Conservation (phyloP, 1,140 invertebrate species). For the Euwallacea similis region DNA sequence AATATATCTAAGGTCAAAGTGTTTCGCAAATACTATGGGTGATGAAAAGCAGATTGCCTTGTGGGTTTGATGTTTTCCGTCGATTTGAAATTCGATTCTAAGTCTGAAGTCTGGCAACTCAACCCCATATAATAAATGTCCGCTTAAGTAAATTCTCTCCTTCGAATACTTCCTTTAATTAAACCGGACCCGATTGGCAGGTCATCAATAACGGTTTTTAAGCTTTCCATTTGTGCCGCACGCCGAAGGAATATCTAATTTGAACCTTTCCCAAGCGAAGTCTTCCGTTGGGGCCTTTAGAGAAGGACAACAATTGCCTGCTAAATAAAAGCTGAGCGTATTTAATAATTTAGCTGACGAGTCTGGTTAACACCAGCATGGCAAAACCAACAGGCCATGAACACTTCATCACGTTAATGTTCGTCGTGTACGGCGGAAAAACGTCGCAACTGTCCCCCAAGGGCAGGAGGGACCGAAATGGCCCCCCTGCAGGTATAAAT, state of each 20-base stretch:
- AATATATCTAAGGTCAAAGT: slow-evolving; percentile 21
- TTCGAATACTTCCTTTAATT: slow-evolving; percentile 24
- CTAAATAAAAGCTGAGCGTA: too few relatives aligned
- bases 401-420: slow-evolving; percentile 9
- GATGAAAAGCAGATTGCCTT: slow-evolving; percentile 4
- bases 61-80: neutral
- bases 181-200: slow-evolving; percentile 26
- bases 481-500: slow-evolving; percentile 1
- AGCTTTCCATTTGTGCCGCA: slow-evolving; percentile 14
- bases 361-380: neutral
- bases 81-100: neutral
- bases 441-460: neutral
- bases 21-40: slow-evolving; percentile 17
- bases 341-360: too few relatives aligned
- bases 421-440: neutral
- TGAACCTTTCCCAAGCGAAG: neutral
- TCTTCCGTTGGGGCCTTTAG: too few relatives aligned
- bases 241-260: slow-evolving; percentile 20
- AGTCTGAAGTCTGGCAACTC: neutral
- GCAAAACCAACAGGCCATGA: slow-evolving; percentile 4
- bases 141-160: slow-evolving; percentile 20
- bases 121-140: slow-evolving; percentile 11
- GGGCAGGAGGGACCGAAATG: too few relatives aligned
- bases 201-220: slow-evolving; percentile 23
- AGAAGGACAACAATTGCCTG: too few relatives aligned